Conservation (phyloP, 2,888 invertebrate species). For the Salpingus planirostris region DNA sequence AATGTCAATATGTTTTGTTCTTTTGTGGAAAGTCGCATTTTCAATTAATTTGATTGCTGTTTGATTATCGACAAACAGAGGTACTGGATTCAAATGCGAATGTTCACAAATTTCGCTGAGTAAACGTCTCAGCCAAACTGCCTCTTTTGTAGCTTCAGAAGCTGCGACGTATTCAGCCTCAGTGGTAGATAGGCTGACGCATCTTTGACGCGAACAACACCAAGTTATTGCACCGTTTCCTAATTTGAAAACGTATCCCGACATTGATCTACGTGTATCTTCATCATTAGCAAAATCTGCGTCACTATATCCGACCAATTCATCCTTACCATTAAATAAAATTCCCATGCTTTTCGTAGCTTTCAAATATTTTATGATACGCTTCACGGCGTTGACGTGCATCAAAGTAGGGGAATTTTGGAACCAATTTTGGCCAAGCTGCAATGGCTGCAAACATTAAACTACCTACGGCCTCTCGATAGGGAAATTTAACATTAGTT, state of each 20-base stretch:
- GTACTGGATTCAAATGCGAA: neutral
- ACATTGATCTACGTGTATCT: neutral
- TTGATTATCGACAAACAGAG: slow-evolving; percentile 12
- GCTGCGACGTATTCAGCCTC: slow-evolving; percentile 28
- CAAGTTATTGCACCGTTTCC: slow-evolving; percentile 1
- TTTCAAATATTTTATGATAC: slow-evolving; percentile 10
- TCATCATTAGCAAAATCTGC: slow-evolving; percentile 1
- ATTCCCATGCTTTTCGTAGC: slow-evolving; percentile 2
- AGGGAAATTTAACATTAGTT: too few relatives aligned
- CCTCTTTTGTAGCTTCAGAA: slow-evolving; percentile 16
- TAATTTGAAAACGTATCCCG: slow-evolving; percentile 1
- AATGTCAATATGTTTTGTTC: slow-evolving; percentile 17
- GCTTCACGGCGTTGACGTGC: slow-evolving; percentile 8
- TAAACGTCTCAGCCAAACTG: slow-evolving; percentile 14
- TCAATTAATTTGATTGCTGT: slow-evolving; percentile 18
- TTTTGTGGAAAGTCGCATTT: slow-evolving; percentile 18
- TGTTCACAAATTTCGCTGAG: slow-evolving; percentile 9
- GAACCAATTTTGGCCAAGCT: slow-evolving; percentile 19
- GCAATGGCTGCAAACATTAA: slow-evolving; percentile 17
- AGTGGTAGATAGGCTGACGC: slow-evolving; percentile 16
- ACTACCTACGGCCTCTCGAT: slow-evolving; percentile 20
- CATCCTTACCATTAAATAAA: neutral
- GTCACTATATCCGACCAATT: neutral
- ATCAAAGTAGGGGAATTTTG: slow-evolving; percentile 4
- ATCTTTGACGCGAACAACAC: neutral